A percentile compares a stretch with the other conserved stretches of the same genome.
Evolutionary conservation across 1,140 invertebrate genomes (phyloP).

Genomic region (Panagrolaimus sp.): DNA sequence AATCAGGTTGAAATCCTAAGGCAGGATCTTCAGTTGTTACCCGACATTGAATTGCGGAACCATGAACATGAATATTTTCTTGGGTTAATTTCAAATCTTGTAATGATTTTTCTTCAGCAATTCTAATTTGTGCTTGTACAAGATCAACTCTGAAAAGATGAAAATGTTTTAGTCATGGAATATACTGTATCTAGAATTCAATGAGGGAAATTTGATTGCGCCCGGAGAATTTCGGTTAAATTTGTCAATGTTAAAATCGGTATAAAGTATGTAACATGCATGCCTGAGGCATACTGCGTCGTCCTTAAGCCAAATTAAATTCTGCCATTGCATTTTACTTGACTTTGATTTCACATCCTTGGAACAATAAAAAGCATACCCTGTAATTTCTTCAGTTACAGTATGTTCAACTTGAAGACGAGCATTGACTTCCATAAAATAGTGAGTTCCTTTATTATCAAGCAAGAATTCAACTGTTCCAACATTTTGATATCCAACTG

Average conservation of each 20-base stretch:
- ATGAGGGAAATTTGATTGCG: no score
- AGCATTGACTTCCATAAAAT: conserved; percentile 49
- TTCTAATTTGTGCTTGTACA: conserved; percentile 89
- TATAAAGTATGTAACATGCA: no score
- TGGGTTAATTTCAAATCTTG: conserved; percentile 83
- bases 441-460: conserved; percentile 33
- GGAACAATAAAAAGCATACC: no score
- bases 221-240: no score
- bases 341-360: no score
- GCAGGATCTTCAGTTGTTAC: conserved; percentile 98
- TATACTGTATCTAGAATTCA: no score
- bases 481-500: conserved; percentile 61
- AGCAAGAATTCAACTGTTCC: conserved; percentile 55
- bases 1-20: conserved; percentile 93
- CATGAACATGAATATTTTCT: conserved; percentile 78
- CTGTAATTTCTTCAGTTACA: conserved; percentile 46
- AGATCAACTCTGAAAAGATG: conserved; percentile 74
- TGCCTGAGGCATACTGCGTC: conserved; percentile 1
- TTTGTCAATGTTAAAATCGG: no score
- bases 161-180: conserved; percentile 18
- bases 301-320: neutral
- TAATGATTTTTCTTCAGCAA: conserved; percentile 91
- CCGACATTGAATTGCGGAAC: conserved; percentile 87
- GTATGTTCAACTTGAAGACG: conserved; percentile 49
- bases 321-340: no score